phyloP scores from a whole-genome alignment of 2,888 invertebrate genomes.

The Aphrophora alni region DNA sequence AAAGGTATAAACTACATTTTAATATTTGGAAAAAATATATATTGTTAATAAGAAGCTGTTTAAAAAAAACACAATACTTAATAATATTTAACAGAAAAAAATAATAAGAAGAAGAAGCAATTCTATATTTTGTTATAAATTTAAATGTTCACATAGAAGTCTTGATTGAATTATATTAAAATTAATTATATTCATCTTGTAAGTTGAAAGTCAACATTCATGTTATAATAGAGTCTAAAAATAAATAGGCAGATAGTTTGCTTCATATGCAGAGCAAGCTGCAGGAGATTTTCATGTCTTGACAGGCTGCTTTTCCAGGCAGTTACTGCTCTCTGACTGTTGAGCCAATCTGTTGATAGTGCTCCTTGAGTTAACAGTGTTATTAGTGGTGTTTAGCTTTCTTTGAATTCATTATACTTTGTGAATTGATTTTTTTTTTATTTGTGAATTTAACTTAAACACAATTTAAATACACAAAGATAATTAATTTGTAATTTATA shows the following conservation, averaged over 20 bases:
- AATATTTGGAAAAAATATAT: background rate
- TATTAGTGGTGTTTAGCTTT: too few species aligned
- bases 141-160: too few species aligned
- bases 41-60: background rate
- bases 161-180: background rate
- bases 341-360: conserved; percentile 10
- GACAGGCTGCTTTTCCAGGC: conserved; percentile 13
- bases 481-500: background rate
- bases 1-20: background rate
- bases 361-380: too few species aligned
- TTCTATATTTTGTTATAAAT: too few species aligned
- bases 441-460: background rate
- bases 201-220: too few species aligned
- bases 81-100: background rate
- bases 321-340: conserved; percentile 9
- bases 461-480: too few species aligned
- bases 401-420: too few species aligned
- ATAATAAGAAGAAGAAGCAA: background rate
- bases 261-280: background rate
- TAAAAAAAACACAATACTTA: background rate
- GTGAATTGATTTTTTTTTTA: background rate
- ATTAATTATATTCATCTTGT: too few species aligned
- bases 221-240: background rate
- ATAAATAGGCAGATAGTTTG: background rate
- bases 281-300: conserved; percentile 18